Conservation (phyloP, 1,140 invertebrate species). For the Conopomorpha cramerella region DNA sequence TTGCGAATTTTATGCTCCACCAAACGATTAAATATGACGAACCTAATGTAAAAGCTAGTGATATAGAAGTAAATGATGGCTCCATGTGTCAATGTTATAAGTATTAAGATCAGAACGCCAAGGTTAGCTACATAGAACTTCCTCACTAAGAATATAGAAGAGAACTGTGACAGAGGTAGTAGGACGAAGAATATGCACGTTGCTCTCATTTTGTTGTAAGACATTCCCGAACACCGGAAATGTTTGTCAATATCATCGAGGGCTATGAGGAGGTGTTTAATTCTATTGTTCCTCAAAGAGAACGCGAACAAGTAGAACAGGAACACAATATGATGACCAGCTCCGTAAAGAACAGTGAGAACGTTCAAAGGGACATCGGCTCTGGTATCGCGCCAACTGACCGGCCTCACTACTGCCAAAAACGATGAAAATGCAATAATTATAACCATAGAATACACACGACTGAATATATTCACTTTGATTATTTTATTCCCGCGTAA, state of each 20-base stretch:
- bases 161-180: slow-evolving; percentile 10
- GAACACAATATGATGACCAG: slow-evolving; percentile 18
- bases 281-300: slow-evolving; percentile 14
- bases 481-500: slow-evolving; percentile 11
- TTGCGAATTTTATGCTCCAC: slow-evolving; percentile 14
- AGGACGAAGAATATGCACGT: slow-evolving; percentile 14
- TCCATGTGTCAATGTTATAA: slow-evolving; percentile 23
- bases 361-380: slow-evolving; percentile 26
- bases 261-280: slow-evolving; percentile 20
- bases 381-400: slow-evolving; percentile 15
- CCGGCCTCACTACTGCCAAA: slow-evolving; percentile 10
- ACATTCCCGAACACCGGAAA: slow-evolving; percentile 11
- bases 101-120: slow-evolving; percentile 14
- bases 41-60: slow-evolving; percentile 18
- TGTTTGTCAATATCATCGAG: slow-evolving; percentile 20
- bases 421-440: slow-evolving; percentile 8
- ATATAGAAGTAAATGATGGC: slow-evolving; percentile 16
- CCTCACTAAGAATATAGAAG: slow-evolving; percentile 11
- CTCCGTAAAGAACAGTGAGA: slow-evolving; percentile 19
- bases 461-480: slow-evolving; percentile 11
- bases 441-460: slow-evolving; percentile 17
- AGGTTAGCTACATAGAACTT: slow-evolving; percentile 16
- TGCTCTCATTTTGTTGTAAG: slow-evolving; percentile 13
- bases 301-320: slow-evolving; percentile 17
- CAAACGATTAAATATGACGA: slow-evolving; percentile 18